Evolutionary conservation across 2,888 invertebrate species (phyloP).

Genomic region (Diarsia rubi): DNA sequence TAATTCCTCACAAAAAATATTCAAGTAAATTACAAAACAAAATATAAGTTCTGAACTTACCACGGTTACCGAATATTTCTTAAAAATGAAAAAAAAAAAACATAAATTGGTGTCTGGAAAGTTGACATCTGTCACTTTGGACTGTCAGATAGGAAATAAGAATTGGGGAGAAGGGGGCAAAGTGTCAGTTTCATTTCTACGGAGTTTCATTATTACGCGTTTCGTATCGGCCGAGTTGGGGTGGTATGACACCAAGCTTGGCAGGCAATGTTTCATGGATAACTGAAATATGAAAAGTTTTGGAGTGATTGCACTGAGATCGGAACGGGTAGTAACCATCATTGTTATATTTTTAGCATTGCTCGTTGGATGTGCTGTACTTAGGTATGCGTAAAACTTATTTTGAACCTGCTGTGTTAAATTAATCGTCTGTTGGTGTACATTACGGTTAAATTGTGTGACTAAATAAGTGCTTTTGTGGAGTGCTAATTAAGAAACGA

Average conservation of each 20-base stretch:
- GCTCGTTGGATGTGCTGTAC: not conserved
- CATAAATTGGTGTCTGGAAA: slow-evolving; percentile 57
- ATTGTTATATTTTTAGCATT: slow-evolving; percentile 18
- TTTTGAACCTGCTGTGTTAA: no score
- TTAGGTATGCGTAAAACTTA: no score
- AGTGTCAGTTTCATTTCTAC: slow-evolving; percentile 63
- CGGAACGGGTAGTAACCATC: slow-evolving; percentile 3
- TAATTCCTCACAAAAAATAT: slow-evolving; percentile 14
- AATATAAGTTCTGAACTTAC: slow-evolving; percentile 7
- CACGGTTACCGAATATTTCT: slow-evolving; percentile 28
- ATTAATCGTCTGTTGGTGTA: no score
- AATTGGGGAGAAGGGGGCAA: slow-evolving; percentile 50
- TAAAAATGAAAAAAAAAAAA: slow-evolving; percentile 56
- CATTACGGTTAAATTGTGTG: not conserved
- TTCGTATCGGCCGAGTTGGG: slow-evolving; percentile 46
- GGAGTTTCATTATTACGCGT: slow-evolving; percentile 59
- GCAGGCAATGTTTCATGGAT: slow-evolving; percentile 56
- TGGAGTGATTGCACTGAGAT: slow-evolving; percentile 53
- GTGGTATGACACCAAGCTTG: slow-evolving; percentile 38
- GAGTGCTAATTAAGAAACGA: not conserved
- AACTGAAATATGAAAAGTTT: slow-evolving; percentile 62
- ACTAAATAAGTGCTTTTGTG: not conserved
- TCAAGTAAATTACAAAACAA: slow-evolving; percentile 6
- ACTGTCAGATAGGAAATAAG: slow-evolving; percentile 72
- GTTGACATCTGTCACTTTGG: slow-evolving; percentile 73